These are phyloP conservation scores for Ammospiza caudacuta DNA, from an alignment of 2,113 vertebrate species.

Conservation along the genomic window DNA sequence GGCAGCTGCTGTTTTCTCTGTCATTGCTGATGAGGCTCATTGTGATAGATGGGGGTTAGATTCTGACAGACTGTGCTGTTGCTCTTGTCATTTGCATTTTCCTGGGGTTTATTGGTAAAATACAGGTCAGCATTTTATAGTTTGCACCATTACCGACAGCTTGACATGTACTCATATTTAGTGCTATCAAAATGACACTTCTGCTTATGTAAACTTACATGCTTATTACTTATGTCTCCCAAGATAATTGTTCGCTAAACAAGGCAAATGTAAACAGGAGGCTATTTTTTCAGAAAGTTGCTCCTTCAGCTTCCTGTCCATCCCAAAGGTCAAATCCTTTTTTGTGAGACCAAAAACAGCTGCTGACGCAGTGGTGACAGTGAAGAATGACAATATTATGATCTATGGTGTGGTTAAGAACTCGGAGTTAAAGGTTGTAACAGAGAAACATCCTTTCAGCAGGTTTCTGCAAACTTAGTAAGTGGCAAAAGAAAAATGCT, in stretches of 20 bases:
- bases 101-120: neutral
- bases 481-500: slow-evolving; percentile 6
- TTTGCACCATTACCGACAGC: neutral
- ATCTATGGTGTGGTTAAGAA: slow-evolving; percentile 43
- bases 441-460: slow-evolving; percentile 57
- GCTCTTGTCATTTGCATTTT: neutral
- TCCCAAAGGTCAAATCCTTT: slow-evolving; percentile 47
- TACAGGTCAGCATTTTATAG: slow-evolving; percentile 18
- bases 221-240: slow-evolving; percentile 61
- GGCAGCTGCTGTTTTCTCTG: neutral
- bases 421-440: slow-evolving; percentile 21
- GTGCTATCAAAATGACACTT: slow-evolving; percentile 54
- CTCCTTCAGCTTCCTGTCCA: slow-evolving; percentile 61
- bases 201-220: slow-evolving; percentile 53
- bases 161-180: slow-evolving; percentile 12
- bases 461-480: slow-evolving; percentile 46
- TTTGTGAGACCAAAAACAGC: slow-evolving; percentile 38
- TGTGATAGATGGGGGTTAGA: neutral
- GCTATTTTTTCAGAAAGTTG: slow-evolving; percentile 36
- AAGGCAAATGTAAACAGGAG: slow-evolving; percentile 59
- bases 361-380: slow-evolving; percentile 45
- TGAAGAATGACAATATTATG: slow-evolving; percentile 46
- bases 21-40: neutral
- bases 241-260: slow-evolving; percentile 58
- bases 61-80: neutral